Evolutionary conservation across 2,113 vertebrate genomes (phyloP), one percentile per base, ranked within the genome.

Genomic region (Leptodactylus fuscus): DNA sequence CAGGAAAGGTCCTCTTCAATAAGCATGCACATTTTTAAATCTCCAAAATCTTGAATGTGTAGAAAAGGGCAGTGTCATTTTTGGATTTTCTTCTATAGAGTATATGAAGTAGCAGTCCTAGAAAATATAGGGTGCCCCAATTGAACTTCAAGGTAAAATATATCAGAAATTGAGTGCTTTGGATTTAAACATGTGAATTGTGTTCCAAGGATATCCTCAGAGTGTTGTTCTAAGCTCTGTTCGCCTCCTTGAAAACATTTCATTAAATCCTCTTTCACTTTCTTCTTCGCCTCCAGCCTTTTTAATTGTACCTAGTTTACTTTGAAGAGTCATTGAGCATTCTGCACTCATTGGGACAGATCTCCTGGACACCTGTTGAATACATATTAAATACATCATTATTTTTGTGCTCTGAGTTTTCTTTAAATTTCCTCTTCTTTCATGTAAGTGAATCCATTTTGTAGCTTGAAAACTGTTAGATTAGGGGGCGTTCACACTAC

Each of bases 321-420:
- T 32, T 73, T 82, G 81, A 82, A 82, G 67, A 53, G 24, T 51
- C 38, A 22, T 81, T 81, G 62, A 22, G 44, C 5, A 82, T 73
- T 53, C 20, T 73, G 70, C 32, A 10, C 65, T 24, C 4, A 29
- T 29, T 55, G 41, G 18, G 27, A 38, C 29, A 22, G 2, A 55
- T 20, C n/a, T 81, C 38, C 24, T 69, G 34, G 58, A 65, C 38
- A 62, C 46, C 27, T 81, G 22, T 81, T 46, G 49, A 53, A 53
- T 53, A 34, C 18, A 77, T 36, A 76, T 32, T 7, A 76, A 51
- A 38, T 20, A 38, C 9, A 10, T 27, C 27, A 60, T 60, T 22
- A 60, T 20, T 7, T 36, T 48, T 20, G 51, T 29, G 48, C 6
- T 48, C 27, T 18, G n/a, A n/a, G n/a, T 10, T 22, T 51, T 51